phyloP scores from a whole-genome alignment of 2,888 invertebrate genomes.

The Tenthredo notha region DNA sequence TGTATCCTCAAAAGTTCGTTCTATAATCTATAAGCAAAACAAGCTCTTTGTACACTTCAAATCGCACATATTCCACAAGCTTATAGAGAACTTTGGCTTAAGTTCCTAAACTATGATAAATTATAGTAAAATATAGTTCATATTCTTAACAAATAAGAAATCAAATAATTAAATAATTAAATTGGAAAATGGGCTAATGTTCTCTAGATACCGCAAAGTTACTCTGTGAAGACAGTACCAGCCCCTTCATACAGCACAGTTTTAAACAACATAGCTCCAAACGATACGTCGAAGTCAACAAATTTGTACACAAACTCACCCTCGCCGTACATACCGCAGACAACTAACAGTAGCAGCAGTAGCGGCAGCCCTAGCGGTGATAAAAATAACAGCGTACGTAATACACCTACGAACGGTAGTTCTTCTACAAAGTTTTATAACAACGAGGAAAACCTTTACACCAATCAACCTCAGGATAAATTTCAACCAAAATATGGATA shows the following conservation, averaged over 20 bases:
- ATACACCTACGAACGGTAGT: slow-evolving; percentile 65
- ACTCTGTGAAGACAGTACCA: slow-evolving; percentile 84
- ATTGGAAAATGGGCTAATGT: slow-evolving; percentile 65
- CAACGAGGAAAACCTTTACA: slow-evolving; percentile 72
- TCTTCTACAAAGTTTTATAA: slow-evolving; percentile 65
- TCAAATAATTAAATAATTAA: slow-evolving; percentile 33
- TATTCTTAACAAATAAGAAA: neutral
- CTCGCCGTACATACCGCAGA: slow-evolving; percentile 69
- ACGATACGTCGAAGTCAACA: slow-evolving; percentile 64
- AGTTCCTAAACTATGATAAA: slow-evolving; percentile 10
- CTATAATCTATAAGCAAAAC: slow-evolving; percentile 11
- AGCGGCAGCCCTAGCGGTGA: slow-evolving; percentile 58
- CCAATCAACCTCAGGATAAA: slow-evolving; percentile 69
- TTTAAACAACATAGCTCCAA: slow-evolving; percentile 79
- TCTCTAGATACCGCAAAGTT: slow-evolving; percentile 88
- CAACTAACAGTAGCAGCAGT: slow-evolving; percentile 62
- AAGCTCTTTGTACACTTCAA: slow-evolving; percentile 50
- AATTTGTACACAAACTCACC: slow-evolving; percentile 76
- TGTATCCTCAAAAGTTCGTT: neutral
- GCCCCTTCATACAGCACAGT: slow-evolving; percentile 89
- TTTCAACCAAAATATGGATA: slow-evolving; percentile 72
- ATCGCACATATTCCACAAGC: slow-evolving; percentile 5
- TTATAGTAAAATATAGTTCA: slow-evolving; percentile 22
- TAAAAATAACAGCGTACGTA: slow-evolving; percentile 72
- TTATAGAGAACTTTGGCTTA: slow-evolving; percentile 45